Percentiles rank a stretch among this genome's conserved stretches.
Evolutionary conservation across 1,140 invertebrate genomes (phyloP).

Genomic region (Mizuhopecten yessoensis): DNA sequence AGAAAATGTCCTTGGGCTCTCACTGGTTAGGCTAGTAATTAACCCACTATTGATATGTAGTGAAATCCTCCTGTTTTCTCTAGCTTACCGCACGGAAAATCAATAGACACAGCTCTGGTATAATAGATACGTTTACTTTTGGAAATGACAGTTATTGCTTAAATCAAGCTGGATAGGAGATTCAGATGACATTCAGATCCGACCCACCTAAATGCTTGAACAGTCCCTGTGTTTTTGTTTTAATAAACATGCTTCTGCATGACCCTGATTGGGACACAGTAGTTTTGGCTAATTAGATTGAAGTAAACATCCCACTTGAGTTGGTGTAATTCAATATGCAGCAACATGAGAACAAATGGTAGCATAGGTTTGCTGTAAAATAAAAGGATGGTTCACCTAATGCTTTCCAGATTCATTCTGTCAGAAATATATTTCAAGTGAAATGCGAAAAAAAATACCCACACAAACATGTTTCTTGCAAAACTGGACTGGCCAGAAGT

Average conservation of each 20-base stretch:
- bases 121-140: slow-evolving; percentile 30
- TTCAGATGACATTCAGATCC: slow-evolving; percentile 27
- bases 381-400: no score
- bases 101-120: neutral
- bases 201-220: neutral
- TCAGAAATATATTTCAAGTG: no score
- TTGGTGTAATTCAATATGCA: neutral
- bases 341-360: neutral
- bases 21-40: slow-evolving; percentile 17
- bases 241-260: neutral
- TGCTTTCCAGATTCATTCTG: no score
- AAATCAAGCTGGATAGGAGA: slow-evolving; percentile 29
- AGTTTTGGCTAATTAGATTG: neutral
- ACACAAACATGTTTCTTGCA: no score
- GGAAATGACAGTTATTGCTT: slow-evolving; percentile 38
- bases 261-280: neutral
- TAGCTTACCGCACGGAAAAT: neutral
- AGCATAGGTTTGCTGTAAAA: no score
- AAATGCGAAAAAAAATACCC: no score
- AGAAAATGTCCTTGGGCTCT: slow-evolving; percentile 17
- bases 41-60: neutral
- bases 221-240: neutral
- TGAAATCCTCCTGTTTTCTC: slow-evolving; percentile 26
- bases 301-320: neutral
- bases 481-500: no score